A percentile compares a stretch with the other conserved stretches of the same genome.
phyloP scores from a whole-genome alignment of 2,888 invertebrate genomes.

The Saturnia pavonia region DNA sequence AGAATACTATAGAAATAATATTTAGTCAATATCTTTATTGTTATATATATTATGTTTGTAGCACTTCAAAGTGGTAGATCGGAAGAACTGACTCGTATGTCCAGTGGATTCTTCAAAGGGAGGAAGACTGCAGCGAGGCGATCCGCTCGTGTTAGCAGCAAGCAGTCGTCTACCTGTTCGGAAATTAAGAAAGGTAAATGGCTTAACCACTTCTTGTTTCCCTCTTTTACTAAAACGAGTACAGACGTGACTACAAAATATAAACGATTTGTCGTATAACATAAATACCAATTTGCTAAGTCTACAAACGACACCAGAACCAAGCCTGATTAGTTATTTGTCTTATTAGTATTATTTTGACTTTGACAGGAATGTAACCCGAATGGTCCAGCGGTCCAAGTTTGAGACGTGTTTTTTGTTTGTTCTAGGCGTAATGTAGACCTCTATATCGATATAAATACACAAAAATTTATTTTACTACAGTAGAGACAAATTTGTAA shows the following conservation, averaged over 20 bases:
- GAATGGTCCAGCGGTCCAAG: too few relatives aligned
- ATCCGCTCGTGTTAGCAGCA: slow-evolving; percentile 87
- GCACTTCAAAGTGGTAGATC: slow-evolving; percentile 76
- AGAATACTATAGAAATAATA: background rate
- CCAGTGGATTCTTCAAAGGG: slow-evolving; percentile 86
- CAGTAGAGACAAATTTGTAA: background rate
- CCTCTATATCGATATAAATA: background rate
- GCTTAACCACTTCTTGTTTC: background rate
- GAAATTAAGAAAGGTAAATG: slow-evolving; percentile 75
- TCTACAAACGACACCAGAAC: too few relatives aligned
- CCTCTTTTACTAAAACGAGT: background rate
- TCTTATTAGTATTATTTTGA: too few relatives aligned
- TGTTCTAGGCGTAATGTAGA: background rate
- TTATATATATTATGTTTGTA: slow-evolving; percentile 47
- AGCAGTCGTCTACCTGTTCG: slow-evolving; percentile 68
- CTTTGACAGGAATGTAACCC: too few relatives aligned
- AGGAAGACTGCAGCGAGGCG: slow-evolving; percentile 88
- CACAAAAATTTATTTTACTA: background rate
- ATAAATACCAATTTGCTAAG: too few relatives aligned
- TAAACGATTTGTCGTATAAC: background rate
- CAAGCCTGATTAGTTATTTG: too few relatives aligned
- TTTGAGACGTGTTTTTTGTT: too few relatives aligned
- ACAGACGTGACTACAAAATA: background rate
- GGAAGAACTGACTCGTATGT: slow-evolving; percentile 74
- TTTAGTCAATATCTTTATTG: background rate